Base-by-base conservation (phyloP, 2,888 invertebrate genomes). In the Clivina fossor region DNA sequence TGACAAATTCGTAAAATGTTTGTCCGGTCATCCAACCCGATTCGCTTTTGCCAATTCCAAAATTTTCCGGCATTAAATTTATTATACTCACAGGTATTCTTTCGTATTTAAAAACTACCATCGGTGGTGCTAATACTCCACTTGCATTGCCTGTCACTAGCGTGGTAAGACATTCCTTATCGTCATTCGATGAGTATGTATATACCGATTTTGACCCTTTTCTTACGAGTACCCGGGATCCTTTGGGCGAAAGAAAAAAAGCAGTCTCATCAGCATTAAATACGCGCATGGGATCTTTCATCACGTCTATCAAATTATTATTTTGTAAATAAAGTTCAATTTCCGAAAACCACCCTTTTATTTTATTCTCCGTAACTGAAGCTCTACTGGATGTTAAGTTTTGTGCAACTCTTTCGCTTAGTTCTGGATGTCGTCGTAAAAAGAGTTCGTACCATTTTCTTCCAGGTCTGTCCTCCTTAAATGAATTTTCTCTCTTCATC, bases 1-100 rank as follows among this genome's bases (percentile, higher is more conserved):
- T 63, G 3, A 73, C 64, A 59, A 67, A 73, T 61, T 74, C 69
- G 58, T 61, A 72, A 63, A 75, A 74, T 3, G 64, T 66, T 60
- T 68, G 68, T 1, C 65, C 60, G 7, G 68, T 73, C 72, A 71
- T 76, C 76, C 74, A 74, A 4, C 73, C 73, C 44, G 59, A 68
- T 9, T 74, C 72, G 2, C 70, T 69, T 57, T 65, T 69, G 55
- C 72, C 74, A 20, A 71, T 51, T 33, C 67, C 66, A 72, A 72
- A 75, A 9, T 60, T 63, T 58, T 60, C n/a, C n/a, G n/a, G n/a
- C n/a, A n/a, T n/a, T n/a, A n/a, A n/a, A n/a, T n/a, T n/a, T n/a
- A 60, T 59, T 19, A 69, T 54, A 43, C 53, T 53, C 46, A 55
- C 44, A n/a, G 68, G 69, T 16, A 70, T 61, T 32, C 68, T 61